Conservation (phyloP, 1,140 invertebrate genomes). For the Melitaea cinxia region DNA sequence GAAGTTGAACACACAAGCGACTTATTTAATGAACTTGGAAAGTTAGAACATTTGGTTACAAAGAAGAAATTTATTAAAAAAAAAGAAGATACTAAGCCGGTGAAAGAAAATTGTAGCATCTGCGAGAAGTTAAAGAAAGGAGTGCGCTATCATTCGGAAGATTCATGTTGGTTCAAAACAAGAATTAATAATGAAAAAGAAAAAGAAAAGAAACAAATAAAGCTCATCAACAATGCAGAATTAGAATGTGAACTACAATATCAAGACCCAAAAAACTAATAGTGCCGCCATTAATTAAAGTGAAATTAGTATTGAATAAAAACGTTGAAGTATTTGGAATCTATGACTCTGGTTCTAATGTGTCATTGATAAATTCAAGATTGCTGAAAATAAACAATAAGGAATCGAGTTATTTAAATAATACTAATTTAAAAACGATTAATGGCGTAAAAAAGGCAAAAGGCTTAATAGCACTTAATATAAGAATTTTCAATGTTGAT, state of each 20-base stretch:
- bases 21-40: conserved; percentile 45
- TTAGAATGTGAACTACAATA: conserved; percentile 7
- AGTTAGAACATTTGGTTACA: conserved; percentile 43
- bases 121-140: conserved; percentile 42
- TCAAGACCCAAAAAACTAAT: conserved; percentile 1
- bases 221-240: conserved; percentile 23
- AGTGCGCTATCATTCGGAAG: conserved; percentile 38
- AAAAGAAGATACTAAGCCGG: conserved; percentile 3
- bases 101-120: conserved; percentile 22
- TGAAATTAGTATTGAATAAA: not conserved
- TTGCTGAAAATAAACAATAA: not conserved
- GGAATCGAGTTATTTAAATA: conserved; percentile 1
- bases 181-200: conserved; percentile 15
- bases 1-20: conserved; percentile 32
- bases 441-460: conserved; percentile 22
- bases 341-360: conserved; percentile 1
- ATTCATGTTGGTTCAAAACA: conserved; percentile 36
- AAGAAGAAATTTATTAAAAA: conserved; percentile 26
- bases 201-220: conserved; percentile 23
- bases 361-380: not conserved
- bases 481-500: conserved; percentile 36
- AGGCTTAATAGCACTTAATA: conserved; percentile 9
- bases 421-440: conserved; percentile 25
- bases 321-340: conserved; percentile 1
- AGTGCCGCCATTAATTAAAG: conserved; percentile 1